Evolutionary conservation across 1,140 invertebrate species (phyloP), one percentile per base, ranked within the genome.

Genomic region (Manduca sexta): DNA sequence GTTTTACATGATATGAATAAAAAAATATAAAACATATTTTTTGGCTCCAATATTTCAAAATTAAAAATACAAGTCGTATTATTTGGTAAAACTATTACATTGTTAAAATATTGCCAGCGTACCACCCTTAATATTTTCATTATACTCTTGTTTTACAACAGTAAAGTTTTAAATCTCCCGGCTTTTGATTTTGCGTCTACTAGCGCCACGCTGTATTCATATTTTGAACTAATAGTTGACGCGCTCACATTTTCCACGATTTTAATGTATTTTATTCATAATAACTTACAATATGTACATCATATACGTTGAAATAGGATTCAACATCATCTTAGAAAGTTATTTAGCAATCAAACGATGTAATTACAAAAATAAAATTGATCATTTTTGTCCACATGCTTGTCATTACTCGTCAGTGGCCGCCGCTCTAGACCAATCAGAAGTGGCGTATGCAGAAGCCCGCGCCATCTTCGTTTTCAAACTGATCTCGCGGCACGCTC

Each of bases 381-480:
- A 51, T 39, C 43, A 55, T 56, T 62, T 56, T 56, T 57, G 45
- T 53, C 70, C 69, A 74, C 69, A 82, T 77, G 73, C 59, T 73
- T 60, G 59, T 64, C 56, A 63, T 52, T 61, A 61, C 55, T 69
- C 69, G 68, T 51, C 61, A 74, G 77, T 80, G 76, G 76, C 73
- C 45, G 64, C 55, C 50, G 44, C 16, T 52, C 69, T 87, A 77
- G 83, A 86, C 87, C 88, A 90, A 89, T 89, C 78, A 87, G 83
- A 79, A 58, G 68, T 74, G 74, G 82, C 81, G 87, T 88, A 87
- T 88, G 86, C 83, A 87, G 86, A 90, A 90, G 89, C 88, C 80
- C 90, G 91, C 92, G 92, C 92, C 92, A 93, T 93, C 90, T 93
- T 93, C 89, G 89, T 90, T 92, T 92, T 92, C 90, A 91, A 92